Base-by-base conservation (phyloP, 2,888 invertebrate species). In the Platycheirus rosarum region DNA sequence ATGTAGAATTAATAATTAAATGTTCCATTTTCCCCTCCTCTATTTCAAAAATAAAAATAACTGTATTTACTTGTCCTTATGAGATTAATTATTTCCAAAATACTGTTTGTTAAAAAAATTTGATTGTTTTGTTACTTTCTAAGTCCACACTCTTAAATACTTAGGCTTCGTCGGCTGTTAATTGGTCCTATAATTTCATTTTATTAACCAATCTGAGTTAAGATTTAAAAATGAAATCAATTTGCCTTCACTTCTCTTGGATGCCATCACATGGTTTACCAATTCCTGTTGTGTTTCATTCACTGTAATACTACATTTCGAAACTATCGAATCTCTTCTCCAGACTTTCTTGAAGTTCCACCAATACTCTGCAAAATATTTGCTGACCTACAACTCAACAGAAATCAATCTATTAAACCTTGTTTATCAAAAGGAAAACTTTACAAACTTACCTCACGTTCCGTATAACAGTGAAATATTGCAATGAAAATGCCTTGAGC, bases 381-480 rank as follows among this genome's bases (percentile, higher is more conserved):
- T 77, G 23, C 68, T 73, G n/a, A 82, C 82, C 82, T 82, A 35
- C 1, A 62, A 32, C 0, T 11, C 20, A 26, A 29, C 2, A 23
- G 23, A 23, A 23, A 23, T 6, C 23, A 23, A 23, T 4, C 23
- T 23, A 4, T 23, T 23, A 23, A 23, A 23, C n/a, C n/a, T n/a
- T n/a, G n/a, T n/a, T n/a, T n/a, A 23, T 4, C 2, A 23, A 23
- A 23, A 23, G 6, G 6, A 23, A 23, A 23, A 23, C 23, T 23
- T 32, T 32, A 32, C 1, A 32, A 1, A 49, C 63, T 87, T 88
- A 93, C 93, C 92, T 95, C 94, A 86, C 92, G 92, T 86, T 93
- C 94, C 2, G 92, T 89, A 85, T 94, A 95, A 85, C 95, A 95
- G 86, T 93, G 94, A 0, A 95, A 89, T 82, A 93, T 85, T 3